Evolutionary conservation across 2,888 invertebrate species (phyloP).

Genomic region (Xanthorhoe designata): DNA sequence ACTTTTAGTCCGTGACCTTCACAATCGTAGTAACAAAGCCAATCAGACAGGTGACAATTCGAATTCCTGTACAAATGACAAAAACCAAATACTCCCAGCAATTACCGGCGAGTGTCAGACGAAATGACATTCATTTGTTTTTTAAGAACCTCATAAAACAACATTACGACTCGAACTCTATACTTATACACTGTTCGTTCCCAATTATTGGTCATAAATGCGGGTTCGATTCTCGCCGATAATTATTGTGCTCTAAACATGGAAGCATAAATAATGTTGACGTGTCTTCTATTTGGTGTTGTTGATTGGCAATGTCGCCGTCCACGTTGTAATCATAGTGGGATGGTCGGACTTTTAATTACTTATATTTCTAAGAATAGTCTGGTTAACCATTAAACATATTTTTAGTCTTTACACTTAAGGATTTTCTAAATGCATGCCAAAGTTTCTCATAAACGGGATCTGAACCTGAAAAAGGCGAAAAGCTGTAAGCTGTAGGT

Average conservation of each 20-base stretch:
- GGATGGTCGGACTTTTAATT: slow-evolving; percentile 1
- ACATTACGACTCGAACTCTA: slow-evolving; percentile 67
- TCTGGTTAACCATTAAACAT: no score
- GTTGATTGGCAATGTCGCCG: slow-evolving; percentile 44
- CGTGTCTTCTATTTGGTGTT: slow-evolving; percentile 50
- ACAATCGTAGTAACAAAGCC: not conserved
- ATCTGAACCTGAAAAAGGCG: no score
- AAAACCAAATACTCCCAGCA: slow-evolving; percentile 36
- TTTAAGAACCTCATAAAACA: slow-evolving; percentile 78
- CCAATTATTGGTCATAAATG: slow-evolving; percentile 81
- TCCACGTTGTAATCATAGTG: slow-evolving; percentile 6
- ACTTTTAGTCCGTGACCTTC: not conserved
- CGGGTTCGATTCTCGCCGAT: slow-evolving; percentile 75
- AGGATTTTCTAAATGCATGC: no score
- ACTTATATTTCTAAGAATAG: not conserved
- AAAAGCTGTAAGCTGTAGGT: no score
- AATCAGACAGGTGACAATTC: slow-evolving; percentile 3
- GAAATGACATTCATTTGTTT: slow-evolving; percentile 76
- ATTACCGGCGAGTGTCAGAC: slow-evolving; percentile 52
- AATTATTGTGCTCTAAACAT: slow-evolving; percentile 66
- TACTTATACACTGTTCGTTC: slow-evolving; percentile 74
- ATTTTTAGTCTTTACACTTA: no score
- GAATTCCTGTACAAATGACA: slow-evolving; percentile 25
- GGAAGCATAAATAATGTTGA: slow-evolving; percentile 50
- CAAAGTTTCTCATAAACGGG: no score